Evolutionary conservation across 2,797 vertebrate genomes (phyloP), one percentile per base, ranked within the genome.

Genomic region (Rhinatrema bivittatum): DNA sequence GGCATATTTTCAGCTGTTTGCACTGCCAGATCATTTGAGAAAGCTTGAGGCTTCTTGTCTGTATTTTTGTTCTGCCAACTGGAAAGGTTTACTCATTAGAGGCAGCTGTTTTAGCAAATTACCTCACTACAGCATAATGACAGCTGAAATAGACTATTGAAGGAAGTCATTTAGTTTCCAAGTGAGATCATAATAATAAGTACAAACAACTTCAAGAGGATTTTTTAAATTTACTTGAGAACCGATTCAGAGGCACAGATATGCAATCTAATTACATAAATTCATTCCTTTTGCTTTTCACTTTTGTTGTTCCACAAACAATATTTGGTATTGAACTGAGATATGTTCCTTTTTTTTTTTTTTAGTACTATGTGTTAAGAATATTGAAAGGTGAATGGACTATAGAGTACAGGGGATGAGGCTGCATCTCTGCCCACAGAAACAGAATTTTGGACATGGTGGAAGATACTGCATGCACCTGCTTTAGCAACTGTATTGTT

Each of bases 51-150:
- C 65, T 75, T 47, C 75, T 68, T 77, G 66, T 63, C 49, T 76
- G 66, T 68, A 10, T 57, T 51, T 57, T 46, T 39, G 29, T 50
- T 68, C 45, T 74, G 60, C 67, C 75, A 79, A 70, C 82, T 76
- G 76, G 74, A 76, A 79, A 78, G 68, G 51, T 71, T 81, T 76
- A 48, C 70, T 75, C 76, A 78, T 73, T 70, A 71, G 63, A 75
- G 62, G 60, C 72, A 76, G 76, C 68, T 78, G 72, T 74, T 82
- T 81, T 75, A 76, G 73, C 61, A 74, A 72, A 82, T 82, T 79
- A 78, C 74, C 66, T 79, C 81, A 75, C 68, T 71, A 20, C 48
- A 44, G 37, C 65, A 56, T 71, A 78, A 75, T 61, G 71, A 68
- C 56, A 65, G 50, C 74, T 75, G 53, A 44, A 72, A 47, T 59